These are phyloP conservation scores for Prochilodus magdalenae DNA, from an alignment of 2,113 vertebrate genomes.

Conservation along the genomic window DNA sequence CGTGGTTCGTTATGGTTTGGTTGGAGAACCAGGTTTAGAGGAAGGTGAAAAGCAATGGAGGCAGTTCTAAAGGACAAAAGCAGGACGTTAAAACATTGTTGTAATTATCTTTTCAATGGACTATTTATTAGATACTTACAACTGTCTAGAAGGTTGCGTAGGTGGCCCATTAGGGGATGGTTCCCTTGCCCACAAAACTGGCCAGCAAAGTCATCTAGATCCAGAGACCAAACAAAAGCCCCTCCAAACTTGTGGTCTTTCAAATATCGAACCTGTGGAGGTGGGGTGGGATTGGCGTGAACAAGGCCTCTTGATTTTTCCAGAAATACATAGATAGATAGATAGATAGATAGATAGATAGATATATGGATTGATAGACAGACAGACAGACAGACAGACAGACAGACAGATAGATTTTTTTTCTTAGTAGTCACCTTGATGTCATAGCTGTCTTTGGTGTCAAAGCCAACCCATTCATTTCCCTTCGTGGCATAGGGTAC, in stretches of 20 bases:
- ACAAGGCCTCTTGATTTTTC: neutral
- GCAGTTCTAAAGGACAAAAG: constrained; percentile 38
- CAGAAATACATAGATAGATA: no score
- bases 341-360: no score
- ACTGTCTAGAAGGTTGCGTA: constrained; percentile 71
- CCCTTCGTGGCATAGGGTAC: constrained; percentile 81
- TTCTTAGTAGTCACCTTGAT: constrained; percentile 72
- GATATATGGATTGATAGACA: no score
- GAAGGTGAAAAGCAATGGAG: constrained; percentile 44
- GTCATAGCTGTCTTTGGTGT: constrained; percentile 75
- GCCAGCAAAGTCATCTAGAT: constrained; percentile 84
- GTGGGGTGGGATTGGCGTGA: neutral
- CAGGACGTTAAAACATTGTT: neutral
- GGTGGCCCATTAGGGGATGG: constrained; percentile 77
- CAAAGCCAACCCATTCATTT: constrained; percentile 84
- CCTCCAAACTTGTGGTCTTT: constrained; percentile 81
- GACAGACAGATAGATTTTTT: no score
- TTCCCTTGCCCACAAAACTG: constrained; percentile 78
- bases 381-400: no score
- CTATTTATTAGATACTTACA: constrained; percentile 53
- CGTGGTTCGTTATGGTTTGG: constrained; percentile 39
- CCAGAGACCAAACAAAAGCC: constrained; percentile 85
- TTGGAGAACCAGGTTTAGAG: constrained; percentile 40
- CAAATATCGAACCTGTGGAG: constrained; percentile 77
- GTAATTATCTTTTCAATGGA: neutral